Percentiles rank a stretch among this genome's conserved stretches.
phyloP scores from a whole-genome alignment of 2,797 vertebrate genomes.

The Arremon aurantiirostris region DNA sequence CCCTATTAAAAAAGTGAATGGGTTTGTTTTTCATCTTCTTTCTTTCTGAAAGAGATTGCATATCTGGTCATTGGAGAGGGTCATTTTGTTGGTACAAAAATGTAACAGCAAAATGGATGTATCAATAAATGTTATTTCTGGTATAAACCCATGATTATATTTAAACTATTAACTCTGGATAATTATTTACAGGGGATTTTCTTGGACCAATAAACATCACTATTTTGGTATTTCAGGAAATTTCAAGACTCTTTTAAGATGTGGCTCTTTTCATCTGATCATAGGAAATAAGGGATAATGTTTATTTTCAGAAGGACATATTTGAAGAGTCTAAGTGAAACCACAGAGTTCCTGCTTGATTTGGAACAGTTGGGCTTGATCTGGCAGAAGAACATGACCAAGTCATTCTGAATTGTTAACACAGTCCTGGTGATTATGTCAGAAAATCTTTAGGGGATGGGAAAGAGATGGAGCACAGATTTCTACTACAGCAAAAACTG shows the following conservation, averaged over 20 bases:
- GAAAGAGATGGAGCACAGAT: not conserved
- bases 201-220: not conserved
- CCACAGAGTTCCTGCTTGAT: not conserved
- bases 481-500: not conserved
- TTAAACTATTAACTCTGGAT: not conserved
- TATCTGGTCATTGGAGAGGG: not conserved
- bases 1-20: not conserved
- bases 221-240: not conserved
- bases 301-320: not conserved
- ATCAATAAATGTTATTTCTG: not conserved
- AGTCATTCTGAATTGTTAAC: not conserved
- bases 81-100: not conserved
- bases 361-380: not conserved
- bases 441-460: not conserved
- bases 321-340: not conserved
- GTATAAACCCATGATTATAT: not conserved
- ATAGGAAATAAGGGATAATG: not conserved
- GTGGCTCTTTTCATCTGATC: not conserved
- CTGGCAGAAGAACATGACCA: not conserved
- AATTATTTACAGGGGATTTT: not conserved
- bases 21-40: not conserved
- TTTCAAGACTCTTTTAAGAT: not conserved
- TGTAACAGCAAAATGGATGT: not conserved
- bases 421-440: not conserved
- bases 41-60: not conserved